Evolutionary conservation across 2,797 vertebrate species (phyloP).

Genomic region (Danio aesculapii): DNA sequence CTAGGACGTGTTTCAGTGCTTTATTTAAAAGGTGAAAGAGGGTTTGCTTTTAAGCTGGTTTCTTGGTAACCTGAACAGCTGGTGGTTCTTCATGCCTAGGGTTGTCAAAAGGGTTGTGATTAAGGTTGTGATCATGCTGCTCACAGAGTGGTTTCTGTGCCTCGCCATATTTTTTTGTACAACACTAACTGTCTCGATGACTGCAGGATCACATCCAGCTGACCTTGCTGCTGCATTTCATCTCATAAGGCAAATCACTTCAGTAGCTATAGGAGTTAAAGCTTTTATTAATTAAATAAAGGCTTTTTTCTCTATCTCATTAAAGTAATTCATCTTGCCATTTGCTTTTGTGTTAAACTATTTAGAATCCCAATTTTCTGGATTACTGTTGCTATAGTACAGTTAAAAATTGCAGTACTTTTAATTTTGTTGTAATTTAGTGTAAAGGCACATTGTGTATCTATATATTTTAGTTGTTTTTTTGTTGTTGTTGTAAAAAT

Average conservation of each 20-base stretch:
- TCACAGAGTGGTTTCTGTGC: background rate
- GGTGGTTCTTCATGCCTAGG: background rate
- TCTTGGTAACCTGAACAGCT: conserved; percentile 11
- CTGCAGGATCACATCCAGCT: conserved; percentile 9
- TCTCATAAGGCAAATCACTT: background rate
- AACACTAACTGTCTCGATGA: background rate
- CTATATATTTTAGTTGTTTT: too few species aligned
- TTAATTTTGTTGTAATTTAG: too few species aligned
- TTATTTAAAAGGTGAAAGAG: background rate
- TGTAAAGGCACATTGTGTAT: too few species aligned
- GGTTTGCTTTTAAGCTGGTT: conserved; percentile 18
- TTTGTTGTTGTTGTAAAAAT: too few species aligned
- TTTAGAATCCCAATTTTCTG: too few species aligned
- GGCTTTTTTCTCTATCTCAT: background rate
- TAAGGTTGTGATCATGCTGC: conserved; percentile 16
- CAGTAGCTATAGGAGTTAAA: too few species aligned
- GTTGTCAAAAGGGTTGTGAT: conserved; percentile 5
- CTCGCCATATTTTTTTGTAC: background rate
- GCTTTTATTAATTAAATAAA: too few species aligned
- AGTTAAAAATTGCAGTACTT: background rate
- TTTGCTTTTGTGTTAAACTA: background rate
- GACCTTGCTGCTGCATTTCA: background rate
- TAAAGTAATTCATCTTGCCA: background rate
- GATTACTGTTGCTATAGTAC: background rate
- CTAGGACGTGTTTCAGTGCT: background rate